Base-by-base conservation (phyloP, 1,140 invertebrate species). In the Anagrus nilaparvatae region DNA sequence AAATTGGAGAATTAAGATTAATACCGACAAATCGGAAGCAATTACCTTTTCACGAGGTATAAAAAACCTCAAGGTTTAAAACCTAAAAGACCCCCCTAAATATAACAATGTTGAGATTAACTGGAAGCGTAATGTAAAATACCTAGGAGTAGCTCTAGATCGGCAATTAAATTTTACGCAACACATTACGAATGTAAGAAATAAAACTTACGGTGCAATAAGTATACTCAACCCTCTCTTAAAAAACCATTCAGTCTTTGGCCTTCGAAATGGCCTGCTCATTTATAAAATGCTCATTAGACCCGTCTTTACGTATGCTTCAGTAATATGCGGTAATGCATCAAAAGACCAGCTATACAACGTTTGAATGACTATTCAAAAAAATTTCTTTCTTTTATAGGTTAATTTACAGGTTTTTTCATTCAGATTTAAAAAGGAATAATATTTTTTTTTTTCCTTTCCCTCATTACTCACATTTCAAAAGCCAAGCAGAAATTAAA, bases 231-330 rank as follows among this genome's bases (percentile, higher is more conserved):
- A 7, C 9, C 36, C 36, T n/a, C 2, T 28, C 3, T 12, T 38
- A 28, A 27, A 28, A 12, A 38, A 19, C 2, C 16, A 38, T n/a
- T 38, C 36, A n/a, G n/a, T n/a, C n/a, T n/a, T 38, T n/a, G 16
- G 8, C 2, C 18, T 38, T 2, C 17, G 29, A 18, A 38, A 38
- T 14, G 36, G 20, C 2, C 4, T 19, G 8, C 10, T 38, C 18
- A 38, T 38, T 5, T 28, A 18, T 6, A 38, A 38, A 28, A 38
- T 18, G 14, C 3, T 38, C 14, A 38, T 38, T 2, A 17, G 36
- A 18, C 25, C 36, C 3, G 29, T 38, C 1, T 2, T 38, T 14
- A 28, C 25, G 2, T 38, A 38, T 12, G 36, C 36, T 9, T 27
- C 36, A 1, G 20, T 27, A 2, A n/a, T 28, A 2, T 38, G 36